Evolutionary conservation across 2,888 invertebrate genomes (phyloP).

Genomic region (Hedya salicella): DNA sequence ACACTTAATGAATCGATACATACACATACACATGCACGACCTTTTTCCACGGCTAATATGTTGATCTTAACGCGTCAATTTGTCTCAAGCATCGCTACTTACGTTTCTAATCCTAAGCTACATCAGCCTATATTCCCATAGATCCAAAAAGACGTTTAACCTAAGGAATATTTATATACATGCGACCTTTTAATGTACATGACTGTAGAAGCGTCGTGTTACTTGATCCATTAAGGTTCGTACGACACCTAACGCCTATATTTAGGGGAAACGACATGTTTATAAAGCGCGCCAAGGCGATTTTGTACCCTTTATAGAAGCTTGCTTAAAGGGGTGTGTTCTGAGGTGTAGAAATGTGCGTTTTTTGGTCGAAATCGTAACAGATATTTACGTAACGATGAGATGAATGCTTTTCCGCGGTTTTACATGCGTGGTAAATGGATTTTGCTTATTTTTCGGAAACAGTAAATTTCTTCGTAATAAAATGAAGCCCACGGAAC

Average conservation of each 20-base stretch:
- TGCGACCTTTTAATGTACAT: neutral
- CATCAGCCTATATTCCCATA: neutral
- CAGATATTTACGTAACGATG: no score
- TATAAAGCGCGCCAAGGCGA: constrained; percentile 9
- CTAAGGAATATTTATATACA: neutral
- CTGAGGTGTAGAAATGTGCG: no score
- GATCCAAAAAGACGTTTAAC: neutral
- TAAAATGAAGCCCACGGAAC: no score
- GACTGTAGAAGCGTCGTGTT: neutral
- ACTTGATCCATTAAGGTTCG: constrained; percentile 24
- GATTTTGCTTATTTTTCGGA: no score
- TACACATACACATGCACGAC: neutral
- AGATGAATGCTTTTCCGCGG: no score
- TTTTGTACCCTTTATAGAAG: neutral
- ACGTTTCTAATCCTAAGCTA: constrained; percentile 19
- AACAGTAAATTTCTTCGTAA: no score
- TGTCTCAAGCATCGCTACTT: constrained; percentile 15
- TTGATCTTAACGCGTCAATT: constrained; percentile 14
- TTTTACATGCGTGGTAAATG: no score
- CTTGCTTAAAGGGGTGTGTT: neutral
- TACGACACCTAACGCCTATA: constrained; percentile 25
- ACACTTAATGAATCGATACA: no score
- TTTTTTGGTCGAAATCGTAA: no score
- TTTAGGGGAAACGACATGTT: constrained; percentile 15
- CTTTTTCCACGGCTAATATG: constrained; percentile 1